Percentiles rank a stretch among this genome's conserved stretches.
Evolutionary conservation across 2,797 vertebrate species (phyloP).

Genomic region (Bovichtus diacanthus): DNA sequence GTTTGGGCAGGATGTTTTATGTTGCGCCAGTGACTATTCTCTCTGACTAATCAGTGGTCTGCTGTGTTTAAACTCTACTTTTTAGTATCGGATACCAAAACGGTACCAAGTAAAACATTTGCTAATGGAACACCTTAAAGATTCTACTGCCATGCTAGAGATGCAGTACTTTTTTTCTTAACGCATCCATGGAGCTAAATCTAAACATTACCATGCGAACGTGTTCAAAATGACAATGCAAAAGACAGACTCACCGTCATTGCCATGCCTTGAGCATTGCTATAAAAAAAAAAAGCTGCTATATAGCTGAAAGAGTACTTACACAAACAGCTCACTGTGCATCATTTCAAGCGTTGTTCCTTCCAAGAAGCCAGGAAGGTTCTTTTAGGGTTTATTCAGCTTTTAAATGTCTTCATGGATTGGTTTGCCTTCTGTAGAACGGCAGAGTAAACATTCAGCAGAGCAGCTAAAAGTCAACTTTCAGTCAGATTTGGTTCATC

Average conservation of each 20-base stretch:
- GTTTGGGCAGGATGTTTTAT: no score
- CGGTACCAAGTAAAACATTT: no score
- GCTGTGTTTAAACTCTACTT: no score
- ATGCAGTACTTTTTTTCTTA: no score
- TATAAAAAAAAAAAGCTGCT: background rate
- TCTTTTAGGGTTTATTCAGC: background rate
- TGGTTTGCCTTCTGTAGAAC: background rate
- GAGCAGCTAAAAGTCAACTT: conserved; percentile 3
- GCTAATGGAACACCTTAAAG: no score
- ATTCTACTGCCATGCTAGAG: no score
- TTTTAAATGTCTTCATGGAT: conserved; percentile 12
- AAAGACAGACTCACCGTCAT: background rate
- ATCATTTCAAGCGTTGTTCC: conserved; percentile 6
- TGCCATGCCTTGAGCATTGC: background rate
- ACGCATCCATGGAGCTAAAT: no score
- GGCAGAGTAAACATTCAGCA: conserved; percentile 11
- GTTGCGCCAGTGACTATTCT: no score
- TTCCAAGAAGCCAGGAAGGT: background rate
- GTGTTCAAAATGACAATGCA: no score
- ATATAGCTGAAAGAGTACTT: background rate
- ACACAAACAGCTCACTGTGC: background rate
- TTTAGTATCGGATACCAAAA: no score
- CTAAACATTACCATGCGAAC: no score
- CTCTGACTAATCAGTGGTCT: no score
- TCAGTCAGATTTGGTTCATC: conserved; percentile 22